These are phyloP conservation scores for Gryllus bimaculatus DNA, from an alignment of 1,140 invertebrate species.

Conservation along the genomic window DNA sequence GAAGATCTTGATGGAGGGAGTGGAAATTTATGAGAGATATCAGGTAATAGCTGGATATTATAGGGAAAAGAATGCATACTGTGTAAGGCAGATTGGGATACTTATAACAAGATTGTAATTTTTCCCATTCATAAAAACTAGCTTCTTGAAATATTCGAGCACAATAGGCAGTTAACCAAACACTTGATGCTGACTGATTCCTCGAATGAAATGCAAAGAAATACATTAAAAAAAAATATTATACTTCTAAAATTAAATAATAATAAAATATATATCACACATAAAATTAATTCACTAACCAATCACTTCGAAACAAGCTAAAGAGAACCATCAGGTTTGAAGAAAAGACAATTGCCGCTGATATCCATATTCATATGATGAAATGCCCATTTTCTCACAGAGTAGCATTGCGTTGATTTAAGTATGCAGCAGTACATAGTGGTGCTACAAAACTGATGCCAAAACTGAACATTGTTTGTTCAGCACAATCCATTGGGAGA, in stretches of 20 bases:
- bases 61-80: too few relatives aligned
- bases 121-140: slow-evolving; percentile 87
- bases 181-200: slow-evolving; percentile 72
- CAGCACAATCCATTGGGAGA: slow-evolving; percentile 81
- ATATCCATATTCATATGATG: slow-evolving; percentile 79
- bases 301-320: slow-evolving; percentile 77
- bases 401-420: slow-evolving; percentile 70
- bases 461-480: slow-evolving; percentile 94
- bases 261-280: background rate
- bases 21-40: too few relatives aligned
- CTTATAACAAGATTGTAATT: slow-evolving; percentile 84
- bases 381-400: slow-evolving; percentile 69
- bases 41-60: too few relatives aligned
- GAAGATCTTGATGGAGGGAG: too few relatives aligned
- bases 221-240: background rate
- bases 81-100: too few relatives aligned
- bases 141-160: slow-evolving; percentile 78
- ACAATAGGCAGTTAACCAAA: slow-evolving; percentile 81
- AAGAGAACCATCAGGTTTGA: slow-evolving; percentile 84
- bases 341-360: slow-evolving; percentile 86
- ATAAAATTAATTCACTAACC: slow-evolving; percentile 37
- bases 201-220: slow-evolving; percentile 31
- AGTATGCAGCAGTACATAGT: slow-evolving; percentile 79
- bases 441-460: slow-evolving; percentile 86
- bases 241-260: background rate